Conservation (phyloP, 1,140 invertebrate genomes). For the Macrocentrus cingulum region DNA sequence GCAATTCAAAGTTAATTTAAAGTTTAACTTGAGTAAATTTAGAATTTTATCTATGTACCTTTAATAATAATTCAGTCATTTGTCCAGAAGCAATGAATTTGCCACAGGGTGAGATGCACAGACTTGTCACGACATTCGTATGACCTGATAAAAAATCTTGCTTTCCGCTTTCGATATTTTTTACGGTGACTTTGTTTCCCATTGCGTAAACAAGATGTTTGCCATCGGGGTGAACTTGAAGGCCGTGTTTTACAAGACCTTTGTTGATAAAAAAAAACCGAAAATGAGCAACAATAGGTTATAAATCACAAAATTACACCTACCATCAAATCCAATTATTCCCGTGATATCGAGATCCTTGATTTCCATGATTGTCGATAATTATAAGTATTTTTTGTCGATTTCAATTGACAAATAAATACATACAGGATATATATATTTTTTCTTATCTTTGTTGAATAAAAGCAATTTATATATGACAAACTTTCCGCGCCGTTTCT, state of each 20-base stretch:
- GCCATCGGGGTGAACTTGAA: conserved; percentile 77
- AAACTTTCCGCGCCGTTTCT: too few species aligned
- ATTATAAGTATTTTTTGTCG: conserved; percentile 1
- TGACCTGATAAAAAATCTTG: conserved; percentile 82
- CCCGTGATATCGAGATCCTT: conserved; percentile 64
- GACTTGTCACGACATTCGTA: conserved; percentile 78
- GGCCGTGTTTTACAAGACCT: conserved; percentile 71
- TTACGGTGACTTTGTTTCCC: conserved; percentile 81
- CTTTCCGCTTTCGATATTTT: conserved; percentile 70
- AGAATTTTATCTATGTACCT: conserved; percentile 56
- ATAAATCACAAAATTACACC: conserved; percentile 18
- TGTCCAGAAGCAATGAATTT: conserved; percentile 85
- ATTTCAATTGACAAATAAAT: too few species aligned
- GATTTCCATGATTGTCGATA: conserved; percentile 51
- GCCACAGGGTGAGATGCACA: conserved; percentile 77
- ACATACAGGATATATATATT: too few species aligned
- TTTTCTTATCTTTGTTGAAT: too few species aligned
- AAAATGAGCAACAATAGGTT: conserved; percentile 10
- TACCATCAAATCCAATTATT: conserved; percentile 77
- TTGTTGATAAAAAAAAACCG: conserved; percentile 14
- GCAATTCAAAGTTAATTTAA: too few species aligned
- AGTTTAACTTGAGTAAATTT: conserved; percentile 2
- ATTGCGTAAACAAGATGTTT: conserved; percentile 79
- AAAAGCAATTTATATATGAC: too few species aligned
- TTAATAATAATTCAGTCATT: conserved; percentile 87